These are phyloP conservation scores for Neelides folsomi DNA, from an alignment of 2,888 invertebrate genomes.

Conservation along the genomic window DNA sequence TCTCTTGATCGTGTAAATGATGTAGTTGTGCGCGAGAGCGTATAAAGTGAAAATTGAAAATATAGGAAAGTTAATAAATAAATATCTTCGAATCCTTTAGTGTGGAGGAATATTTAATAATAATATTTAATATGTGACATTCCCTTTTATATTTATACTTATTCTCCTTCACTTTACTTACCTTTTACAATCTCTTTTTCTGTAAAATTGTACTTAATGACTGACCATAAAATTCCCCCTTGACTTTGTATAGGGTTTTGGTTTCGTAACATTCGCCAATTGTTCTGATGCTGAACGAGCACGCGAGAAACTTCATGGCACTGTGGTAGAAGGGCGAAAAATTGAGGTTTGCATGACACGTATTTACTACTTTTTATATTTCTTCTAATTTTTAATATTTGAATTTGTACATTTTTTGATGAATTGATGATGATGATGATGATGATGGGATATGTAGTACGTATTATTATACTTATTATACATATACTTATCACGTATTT, in stretches of 20 bases:
- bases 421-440: slow-evolving; percentile 8
- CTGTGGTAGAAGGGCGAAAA: slow-evolving; percentile 99
- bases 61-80: no score
- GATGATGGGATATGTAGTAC: no score
- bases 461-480: slow-evolving; percentile 7
- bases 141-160: no score
- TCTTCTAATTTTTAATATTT: slow-evolving; percentile 5
- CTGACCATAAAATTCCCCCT: slow-evolving; percentile 20
- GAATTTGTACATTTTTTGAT: slow-evolving; percentile 7
- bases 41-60: no score
- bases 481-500: slow-evolving; percentile 12
- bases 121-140: no score
- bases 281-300: slow-evolving; percentile 99
- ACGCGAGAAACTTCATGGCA: slow-evolving; percentile 99
- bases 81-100: no score
- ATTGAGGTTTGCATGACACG: slow-evolving; percentile 95
- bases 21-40: no score
- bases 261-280: slow-evolving; percentile 99
- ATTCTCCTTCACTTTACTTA: no score
- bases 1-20: no score
- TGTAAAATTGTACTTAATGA: slow-evolving; percentile 8
- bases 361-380: slow-evolving; percentile 1
- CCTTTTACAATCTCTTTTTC: no score
- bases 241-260: slow-evolving; percentile 90
- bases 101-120: no score